phyloP scores from a whole-genome alignment of 2,113 vertebrate genomes.

The Cottus gobio region DNA sequence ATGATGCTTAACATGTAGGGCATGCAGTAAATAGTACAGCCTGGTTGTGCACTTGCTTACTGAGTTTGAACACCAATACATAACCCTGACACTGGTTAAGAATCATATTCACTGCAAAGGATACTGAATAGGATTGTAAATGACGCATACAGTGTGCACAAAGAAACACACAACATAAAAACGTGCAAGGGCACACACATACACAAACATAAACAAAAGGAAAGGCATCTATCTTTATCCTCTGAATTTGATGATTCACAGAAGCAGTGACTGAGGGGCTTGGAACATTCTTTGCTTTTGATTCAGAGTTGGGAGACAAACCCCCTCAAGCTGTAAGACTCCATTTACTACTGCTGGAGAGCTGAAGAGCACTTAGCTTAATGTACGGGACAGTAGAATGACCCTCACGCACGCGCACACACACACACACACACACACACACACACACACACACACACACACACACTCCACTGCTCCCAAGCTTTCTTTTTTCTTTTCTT shows the following conservation, averaged over 20 bases:
- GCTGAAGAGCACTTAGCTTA: constrained; percentile 85
- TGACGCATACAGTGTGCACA: constrained; percentile 30
- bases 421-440: constrained; percentile 26
- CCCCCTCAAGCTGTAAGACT: constrained; percentile 69
- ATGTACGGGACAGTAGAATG: constrained; percentile 77
- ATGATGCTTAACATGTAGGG: constrained; percentile 12
- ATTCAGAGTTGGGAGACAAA: constrained; percentile 62
- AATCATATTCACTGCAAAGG: constrained; percentile 32
- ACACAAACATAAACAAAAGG: constrained; percentile 21
- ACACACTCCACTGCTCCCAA: constrained; percentile 11
- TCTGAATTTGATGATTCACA: constrained; percentile 75
- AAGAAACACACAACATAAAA: constrained; percentile 26
- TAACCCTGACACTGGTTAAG: constrained; percentile 23
- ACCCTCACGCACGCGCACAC: constrained; percentile 41
- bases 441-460: constrained; percentile 32
- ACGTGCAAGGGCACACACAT: constrained; percentile 12
- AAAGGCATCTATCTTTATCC: constrained; percentile 55
- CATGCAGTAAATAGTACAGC: constrained; percentile 11
- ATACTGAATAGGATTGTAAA: constrained; percentile 32
- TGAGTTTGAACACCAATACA: neutral
- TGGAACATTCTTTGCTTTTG: constrained; percentile 68
- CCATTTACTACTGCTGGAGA: constrained; percentile 79
- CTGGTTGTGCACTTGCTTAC: constrained; percentile 20
- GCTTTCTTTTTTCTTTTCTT: constrained; percentile 9
- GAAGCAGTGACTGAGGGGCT: constrained; percentile 70